Evolutionary conservation across 92 coral and sea anemone species (phyloP).

Genomic region (Hydrozoanthus gracilis): DNA sequence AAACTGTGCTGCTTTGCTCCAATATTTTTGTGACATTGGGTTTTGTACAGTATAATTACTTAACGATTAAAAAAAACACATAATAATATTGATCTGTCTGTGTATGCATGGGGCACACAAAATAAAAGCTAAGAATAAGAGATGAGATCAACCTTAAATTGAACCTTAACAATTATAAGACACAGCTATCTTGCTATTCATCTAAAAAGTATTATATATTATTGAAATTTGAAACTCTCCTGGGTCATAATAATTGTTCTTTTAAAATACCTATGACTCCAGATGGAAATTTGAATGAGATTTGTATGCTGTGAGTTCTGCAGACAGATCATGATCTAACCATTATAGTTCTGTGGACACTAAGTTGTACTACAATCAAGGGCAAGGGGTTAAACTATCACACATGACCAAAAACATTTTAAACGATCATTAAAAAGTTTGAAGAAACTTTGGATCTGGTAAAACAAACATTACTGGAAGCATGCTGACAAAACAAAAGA

Average conservation of each 20-base stretch:
- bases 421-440: slow-evolving; percentile 11
- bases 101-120: too few relatives aligned
- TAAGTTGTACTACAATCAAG: background rate
- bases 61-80: too few relatives aligned
- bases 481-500: slow-evolving; percentile 19
- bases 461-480: slow-evolving; percentile 17
- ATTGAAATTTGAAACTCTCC: background rate
- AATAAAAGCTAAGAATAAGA: too few relatives aligned
- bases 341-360: background rate
- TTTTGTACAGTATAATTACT: too few relatives aligned
- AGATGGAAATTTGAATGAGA: background rate
- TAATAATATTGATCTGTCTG: too few relatives aligned
- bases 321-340: background rate
- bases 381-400: slow-evolving; percentile 16
- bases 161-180: too few relatives aligned
- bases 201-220: too few relatives aligned
- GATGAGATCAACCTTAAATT: too few relatives aligned
- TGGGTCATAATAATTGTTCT: background rate
- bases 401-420: background rate
- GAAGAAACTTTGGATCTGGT: slow-evolving; percentile 1
- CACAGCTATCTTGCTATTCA: too few relatives aligned
- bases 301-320: background rate
- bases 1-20: too few relatives aligned
- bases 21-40: too few relatives aligned
- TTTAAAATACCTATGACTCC: background rate